phyloP scores from a whole-genome alignment of 2,888 invertebrate species.

The Alentia gelatinosa region DNA sequence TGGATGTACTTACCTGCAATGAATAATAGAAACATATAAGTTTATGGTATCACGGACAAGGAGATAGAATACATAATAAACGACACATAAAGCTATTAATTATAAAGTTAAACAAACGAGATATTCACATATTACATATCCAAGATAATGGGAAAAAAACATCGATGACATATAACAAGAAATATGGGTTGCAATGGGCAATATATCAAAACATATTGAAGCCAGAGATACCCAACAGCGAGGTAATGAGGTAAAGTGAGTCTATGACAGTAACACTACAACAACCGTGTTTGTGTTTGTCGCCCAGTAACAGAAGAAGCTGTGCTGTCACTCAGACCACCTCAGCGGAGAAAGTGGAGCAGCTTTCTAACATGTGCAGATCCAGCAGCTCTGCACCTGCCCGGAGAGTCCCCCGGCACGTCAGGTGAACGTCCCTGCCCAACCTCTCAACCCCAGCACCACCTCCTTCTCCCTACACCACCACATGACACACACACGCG shows the following conservation, averaged over 20 bases:
- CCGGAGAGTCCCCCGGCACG: neutral
- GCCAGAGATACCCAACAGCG: no score
- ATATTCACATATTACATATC: no score
- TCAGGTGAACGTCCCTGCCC: neutral
- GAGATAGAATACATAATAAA: no score
- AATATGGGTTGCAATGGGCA: no score
- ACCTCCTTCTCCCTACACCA: neutral
- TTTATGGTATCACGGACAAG: no score
- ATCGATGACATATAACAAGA: no score
- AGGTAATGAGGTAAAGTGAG: neutral
- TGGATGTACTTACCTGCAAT: neutral
- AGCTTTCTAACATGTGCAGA: no score
- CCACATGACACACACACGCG: neutral
- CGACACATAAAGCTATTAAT: no score
- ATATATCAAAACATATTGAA: no score
- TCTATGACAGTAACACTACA: neutral
- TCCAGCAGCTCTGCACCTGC: neutral
- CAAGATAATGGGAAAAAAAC: no score
- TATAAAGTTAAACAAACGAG: no score
- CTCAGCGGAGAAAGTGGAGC: neutral
- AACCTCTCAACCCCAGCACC: neutral
- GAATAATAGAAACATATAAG: neutral
- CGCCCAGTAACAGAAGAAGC: neutral
- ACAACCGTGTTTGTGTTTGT: neutral
- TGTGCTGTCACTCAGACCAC: neutral